Evolutionary conservation across 2,888 invertebrate genomes (phyloP).

Genomic region (Aquatica leii): DNA sequence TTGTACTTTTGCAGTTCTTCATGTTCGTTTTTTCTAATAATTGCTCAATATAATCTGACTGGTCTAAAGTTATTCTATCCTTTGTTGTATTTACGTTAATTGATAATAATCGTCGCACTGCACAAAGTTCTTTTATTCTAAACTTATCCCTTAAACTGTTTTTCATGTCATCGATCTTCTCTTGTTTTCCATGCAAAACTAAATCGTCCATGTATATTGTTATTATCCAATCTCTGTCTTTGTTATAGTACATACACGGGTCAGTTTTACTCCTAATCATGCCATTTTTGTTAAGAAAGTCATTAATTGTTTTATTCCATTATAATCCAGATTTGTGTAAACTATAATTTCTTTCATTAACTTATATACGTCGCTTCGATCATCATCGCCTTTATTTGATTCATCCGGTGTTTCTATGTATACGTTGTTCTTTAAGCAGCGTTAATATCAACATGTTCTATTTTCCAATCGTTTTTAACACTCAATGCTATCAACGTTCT

Average conservation of each 20-base stretch:
- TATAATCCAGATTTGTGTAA: background rate
- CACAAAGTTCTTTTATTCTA: too few species aligned
- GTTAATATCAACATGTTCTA: background rate
- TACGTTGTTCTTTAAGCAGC: background rate
- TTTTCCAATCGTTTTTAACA: background rate
- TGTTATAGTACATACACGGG: too few species aligned
- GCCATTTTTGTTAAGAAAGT: background rate
- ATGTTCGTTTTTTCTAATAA: background rate
- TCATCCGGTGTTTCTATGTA: background rate
- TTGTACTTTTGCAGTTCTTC: background rate
- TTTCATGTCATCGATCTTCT: too few species aligned
- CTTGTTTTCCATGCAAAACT: too few species aligned
- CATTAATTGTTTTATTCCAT: background rate
- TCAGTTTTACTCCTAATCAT: background rate
- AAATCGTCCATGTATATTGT: too few species aligned
- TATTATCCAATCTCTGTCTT: too few species aligned
- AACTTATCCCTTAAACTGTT: too few species aligned
- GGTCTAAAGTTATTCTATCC: too few species aligned
- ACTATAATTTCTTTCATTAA: conserved; percentile 3
- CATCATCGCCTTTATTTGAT: background rate
- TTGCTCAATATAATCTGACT: background rate
- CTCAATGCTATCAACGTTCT: background rate
- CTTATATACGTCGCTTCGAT: background rate
- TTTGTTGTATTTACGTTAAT: too few species aligned
- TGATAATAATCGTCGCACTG: too few species aligned